phyloP scores from a whole-genome alignment of 2,888 invertebrate genomes.

The Furcula furcula region DNA sequence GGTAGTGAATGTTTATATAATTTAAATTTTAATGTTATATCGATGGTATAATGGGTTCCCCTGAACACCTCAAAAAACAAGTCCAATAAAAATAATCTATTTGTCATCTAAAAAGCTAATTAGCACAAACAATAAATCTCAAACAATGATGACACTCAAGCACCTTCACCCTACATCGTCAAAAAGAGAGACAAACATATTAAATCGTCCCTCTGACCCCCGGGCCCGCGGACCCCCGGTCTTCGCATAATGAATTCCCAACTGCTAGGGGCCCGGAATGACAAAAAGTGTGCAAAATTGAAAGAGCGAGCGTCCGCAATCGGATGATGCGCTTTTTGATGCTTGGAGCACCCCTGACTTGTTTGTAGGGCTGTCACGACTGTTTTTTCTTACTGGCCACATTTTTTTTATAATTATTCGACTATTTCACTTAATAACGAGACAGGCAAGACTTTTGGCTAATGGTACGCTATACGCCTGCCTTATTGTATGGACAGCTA shows the following conservation, averaged over 20 bases:
- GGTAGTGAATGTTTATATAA: too few species aligned
- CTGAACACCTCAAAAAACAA: too few species aligned
- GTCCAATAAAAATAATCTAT: too few species aligned
- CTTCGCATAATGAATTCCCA: slow-evolving; percentile 24
- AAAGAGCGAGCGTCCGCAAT: slow-evolving; percentile 44
- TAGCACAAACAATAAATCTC: not conserved
- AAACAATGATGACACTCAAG: not conserved
- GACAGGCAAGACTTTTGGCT: too few species aligned
- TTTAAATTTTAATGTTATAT: too few species aligned
- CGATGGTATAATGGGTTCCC: too few species aligned
- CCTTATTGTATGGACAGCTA: too few species aligned
- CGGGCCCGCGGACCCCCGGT: not conserved
- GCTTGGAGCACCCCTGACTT: slow-evolving; percentile 31
- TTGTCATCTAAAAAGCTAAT: too few species aligned
- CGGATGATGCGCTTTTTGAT: slow-evolving; percentile 70
- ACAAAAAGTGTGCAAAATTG: slow-evolving; percentile 39
- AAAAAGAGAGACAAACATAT: slow-evolving; percentile 2
- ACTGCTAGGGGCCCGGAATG: slow-evolving; percentile 12
- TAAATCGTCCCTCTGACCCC: slow-evolving; percentile 1
- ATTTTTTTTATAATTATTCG: too few species aligned
- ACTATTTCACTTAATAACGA: too few species aligned
- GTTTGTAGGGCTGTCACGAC: slow-evolving; percentile 34
- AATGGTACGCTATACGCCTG: too few species aligned
- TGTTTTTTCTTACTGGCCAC: too few species aligned
- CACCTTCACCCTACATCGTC: not conserved